Conservation (phyloP, 37 sponge, comb jelly and placozoan species). For the Hormiphora californensis region DNA sequence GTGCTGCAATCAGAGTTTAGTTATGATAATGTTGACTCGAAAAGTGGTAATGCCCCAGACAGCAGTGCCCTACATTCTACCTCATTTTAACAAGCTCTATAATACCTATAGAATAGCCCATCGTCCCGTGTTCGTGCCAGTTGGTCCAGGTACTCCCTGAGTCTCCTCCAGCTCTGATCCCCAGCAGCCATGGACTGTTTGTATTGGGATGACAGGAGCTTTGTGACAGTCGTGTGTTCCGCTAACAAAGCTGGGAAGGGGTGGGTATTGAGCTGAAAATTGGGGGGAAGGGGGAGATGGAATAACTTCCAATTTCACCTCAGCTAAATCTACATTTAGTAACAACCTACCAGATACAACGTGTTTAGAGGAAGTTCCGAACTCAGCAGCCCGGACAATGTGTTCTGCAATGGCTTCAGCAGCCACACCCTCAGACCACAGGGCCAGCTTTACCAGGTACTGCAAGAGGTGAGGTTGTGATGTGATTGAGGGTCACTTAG, state of each 20-base stretch:
- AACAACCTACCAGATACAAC: neutral
- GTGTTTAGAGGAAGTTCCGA: neutral
- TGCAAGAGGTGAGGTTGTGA: too few relatives aligned
- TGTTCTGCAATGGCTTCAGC: slow-evolving; percentile 47
- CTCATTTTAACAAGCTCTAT: too few relatives aligned
- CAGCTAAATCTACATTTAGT: neutral
- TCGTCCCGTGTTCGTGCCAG: too few relatives aligned
- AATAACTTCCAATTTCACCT: neutral
- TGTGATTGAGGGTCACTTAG: too few relatives aligned
- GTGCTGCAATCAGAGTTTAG: too few relatives aligned
- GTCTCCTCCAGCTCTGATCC: slow-evolving; percentile 17
- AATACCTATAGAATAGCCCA: too few relatives aligned
- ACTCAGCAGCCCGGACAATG: slow-evolving; percentile 46
- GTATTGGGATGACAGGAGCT: neutral
- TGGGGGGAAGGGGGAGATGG: too few relatives aligned
- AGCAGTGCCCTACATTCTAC: too few relatives aligned
- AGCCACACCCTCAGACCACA: slow-evolving; percentile 46
- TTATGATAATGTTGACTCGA: too few relatives aligned
- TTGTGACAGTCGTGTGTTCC: neutral
- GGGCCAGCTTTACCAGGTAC: slow-evolving; percentile 33
- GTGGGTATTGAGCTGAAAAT: neutral
- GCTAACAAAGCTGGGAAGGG: neutral
- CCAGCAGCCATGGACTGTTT: neutral
- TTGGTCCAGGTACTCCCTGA: neutral
- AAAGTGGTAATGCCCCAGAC: too few relatives aligned